Conservation (phyloP, 1,140 invertebrate genomes). For the Aporrectodea caliginosa region DNA sequence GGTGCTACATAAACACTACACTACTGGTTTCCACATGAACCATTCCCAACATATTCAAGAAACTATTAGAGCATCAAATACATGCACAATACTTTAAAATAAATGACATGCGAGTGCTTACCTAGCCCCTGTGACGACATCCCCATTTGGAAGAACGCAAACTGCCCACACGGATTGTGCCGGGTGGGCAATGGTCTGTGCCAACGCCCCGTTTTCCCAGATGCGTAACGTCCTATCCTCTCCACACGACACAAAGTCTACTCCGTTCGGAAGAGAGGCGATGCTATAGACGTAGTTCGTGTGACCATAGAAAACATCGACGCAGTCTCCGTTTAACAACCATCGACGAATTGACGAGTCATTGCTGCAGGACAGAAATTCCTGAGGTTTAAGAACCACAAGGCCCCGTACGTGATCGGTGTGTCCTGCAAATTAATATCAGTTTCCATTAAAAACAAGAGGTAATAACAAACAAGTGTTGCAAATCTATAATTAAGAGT, state of each 20-base stretch:
- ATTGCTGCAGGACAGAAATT: conserved; percentile 84
- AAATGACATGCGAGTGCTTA: no score
- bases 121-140: conserved; percentile 81
- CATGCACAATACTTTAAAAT: no score
- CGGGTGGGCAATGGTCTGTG: conserved; percentile 73
- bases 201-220: conserved; percentile 68
- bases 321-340: conserved; percentile 70
- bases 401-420: conserved; percentile 84
- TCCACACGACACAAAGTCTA: conserved; percentile 58
- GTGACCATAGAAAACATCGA: conserved; percentile 75
- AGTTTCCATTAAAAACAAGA: no score
- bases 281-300: conserved; percentile 66
- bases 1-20: no score
- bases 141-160: conserved; percentile 72
- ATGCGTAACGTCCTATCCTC: conserved; percentile 84
- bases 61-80: no score
- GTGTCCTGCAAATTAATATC: no score
- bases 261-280: conserved; percentile 61
- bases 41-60: no score
- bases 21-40: no score
- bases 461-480: no score
- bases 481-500: no score
- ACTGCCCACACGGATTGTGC: conserved; percentile 86
- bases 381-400: conserved; percentile 63
- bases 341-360: conserved; percentile 80